Base-by-base conservation (phyloP, 2,888 invertebrate species). In the Mongoloraphidia duomilia region DNA sequence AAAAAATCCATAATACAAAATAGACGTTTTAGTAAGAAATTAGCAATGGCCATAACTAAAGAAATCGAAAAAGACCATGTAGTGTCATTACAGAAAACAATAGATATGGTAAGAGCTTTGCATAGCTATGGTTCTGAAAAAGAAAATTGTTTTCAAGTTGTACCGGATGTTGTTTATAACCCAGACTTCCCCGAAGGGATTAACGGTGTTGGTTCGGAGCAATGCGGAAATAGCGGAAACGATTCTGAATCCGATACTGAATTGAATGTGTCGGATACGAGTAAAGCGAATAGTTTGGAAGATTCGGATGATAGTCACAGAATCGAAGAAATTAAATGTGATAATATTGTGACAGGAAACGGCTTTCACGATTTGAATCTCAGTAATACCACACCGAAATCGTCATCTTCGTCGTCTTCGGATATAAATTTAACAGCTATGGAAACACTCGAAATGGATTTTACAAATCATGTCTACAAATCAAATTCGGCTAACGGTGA, bases 41-140 rank as follows among this genome's bases (percentile, higher is more conserved):
- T 60, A 55, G 52, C 56, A 44, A 58, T 57, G 50, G 47, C 58
- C 3, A 51, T 63, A 44, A 57, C 63, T 5, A 61, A 60, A 52
- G 63, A 63, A 52, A 63, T 66, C 12, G 65, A 66, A 56, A 65
- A 64, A 55, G 62, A 63, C n/a, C 11, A 17, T 2, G 34, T 9
- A 9, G 48, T 36, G 1, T 34, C 34, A 1, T 26, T 48, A 11
- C 48, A 43, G n/a, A 42, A 48, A 43, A 48, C 48, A 8, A 12
- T 48, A 13, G 48, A 48, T 14, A 48, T 48, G 26, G 48, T 48
- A 17, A 17, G 48, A 12, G 48, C 48, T 5, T n/a, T 38, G 9
- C 46, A 40, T 41, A 42, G 46, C 26, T 44, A 34, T 11, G 48
- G 46, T 35, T 48, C 45, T 6, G 50, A 49, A 13, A 53, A 53